Conservation (phyloP, 2,113 vertebrate species). For the Rana temporaria region DNA sequence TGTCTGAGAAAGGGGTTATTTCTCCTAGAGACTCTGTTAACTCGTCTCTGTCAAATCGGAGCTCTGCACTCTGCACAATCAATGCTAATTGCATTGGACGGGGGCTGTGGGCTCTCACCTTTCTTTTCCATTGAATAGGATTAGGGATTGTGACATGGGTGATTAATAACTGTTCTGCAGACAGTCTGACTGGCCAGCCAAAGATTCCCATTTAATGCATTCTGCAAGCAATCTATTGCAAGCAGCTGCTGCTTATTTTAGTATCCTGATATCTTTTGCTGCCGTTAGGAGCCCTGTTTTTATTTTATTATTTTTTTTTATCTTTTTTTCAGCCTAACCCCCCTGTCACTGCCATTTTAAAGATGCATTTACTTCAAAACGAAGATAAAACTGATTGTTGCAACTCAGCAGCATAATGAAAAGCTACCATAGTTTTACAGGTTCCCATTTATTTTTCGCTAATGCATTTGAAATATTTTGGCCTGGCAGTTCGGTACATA, state of each 20-base stretch:
- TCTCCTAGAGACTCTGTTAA: slow-evolving; percentile 64
- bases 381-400: slow-evolving; percentile 26
- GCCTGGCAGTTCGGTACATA: not conserved
- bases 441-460: not conserved
- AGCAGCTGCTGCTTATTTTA: slow-evolving; percentile 85
- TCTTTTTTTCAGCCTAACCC: not conserved
- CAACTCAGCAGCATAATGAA: not conserved
- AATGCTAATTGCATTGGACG: slow-evolving; percentile 75
- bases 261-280: slow-evolving; percentile 23
- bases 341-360: slow-evolving; percentile 47
- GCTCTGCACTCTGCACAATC: slow-evolving; percentile 72
- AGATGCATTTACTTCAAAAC: slow-evolving; percentile 41
- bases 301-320: not conserved
- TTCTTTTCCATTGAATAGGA: slow-evolving; percentile 94
- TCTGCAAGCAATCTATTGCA: slow-evolving; percentile 87
- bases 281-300: not conserved
- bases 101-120: slow-evolving; percentile 83
- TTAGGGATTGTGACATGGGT: slow-evolving; percentile 93
- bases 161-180: slow-evolving; percentile 94
- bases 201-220: slow-evolving; percentile 85
- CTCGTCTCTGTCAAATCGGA: slow-evolving; percentile 71
- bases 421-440: not conserved
- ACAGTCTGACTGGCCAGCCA: slow-evolving; percentile 87
- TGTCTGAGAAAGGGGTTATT: slow-evolving; percentile 54
- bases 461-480: not conserved